Evolutionary conservation across 2,797 vertebrate species (phyloP), one percentile per base, ranked within the genome.

Genomic region (Amazona ochrocephala): DNA sequence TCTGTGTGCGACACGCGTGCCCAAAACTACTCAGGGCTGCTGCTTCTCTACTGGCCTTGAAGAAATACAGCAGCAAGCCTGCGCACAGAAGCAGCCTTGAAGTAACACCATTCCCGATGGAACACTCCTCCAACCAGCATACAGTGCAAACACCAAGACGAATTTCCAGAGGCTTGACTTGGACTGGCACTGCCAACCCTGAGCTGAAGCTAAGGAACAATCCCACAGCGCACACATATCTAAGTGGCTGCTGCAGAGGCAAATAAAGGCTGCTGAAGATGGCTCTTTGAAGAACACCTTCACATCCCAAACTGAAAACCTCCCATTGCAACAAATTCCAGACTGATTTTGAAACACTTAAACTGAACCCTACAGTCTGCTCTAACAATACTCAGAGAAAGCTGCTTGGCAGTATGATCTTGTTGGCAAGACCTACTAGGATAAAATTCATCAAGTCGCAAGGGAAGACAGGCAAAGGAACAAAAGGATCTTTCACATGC

Each of bases 1-100:
- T 1, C 45, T 54, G 4, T 7, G 6, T 18, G 20, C 0, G 2
- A 48, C 24, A 48, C 7, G 14, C 54, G 15, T 26, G 34, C 18
- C 21, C 64, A 21, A 34, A 80, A 50, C 30, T 29, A 24, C 64
- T 13, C 62, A 39, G 56, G 60, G 39, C 41, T 81, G 32, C 65
- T 65, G 68, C 32, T 74, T 37, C 39, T 19, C 20, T 5, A 1
- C n/a, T 24, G 11, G 34, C n/a, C 51, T 66, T 12, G 1, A 15
- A 13, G 15, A 34, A 41, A 21, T 16, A 30, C 2, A 48, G 44
- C 27, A n/a, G 23, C 24, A 29, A 32, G 39, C 17, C 73, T 70
- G 10, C 10, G 9, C 3, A 7, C 20, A 53, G 67, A 39, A 41
- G 19, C 75, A 65, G 64, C 20, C 76, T 22, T 53, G 41, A 66